Evolutionary conservation across 2,113 vertebrate genomes (phyloP).

Genomic region (Eubucco bourcierii): DNA sequence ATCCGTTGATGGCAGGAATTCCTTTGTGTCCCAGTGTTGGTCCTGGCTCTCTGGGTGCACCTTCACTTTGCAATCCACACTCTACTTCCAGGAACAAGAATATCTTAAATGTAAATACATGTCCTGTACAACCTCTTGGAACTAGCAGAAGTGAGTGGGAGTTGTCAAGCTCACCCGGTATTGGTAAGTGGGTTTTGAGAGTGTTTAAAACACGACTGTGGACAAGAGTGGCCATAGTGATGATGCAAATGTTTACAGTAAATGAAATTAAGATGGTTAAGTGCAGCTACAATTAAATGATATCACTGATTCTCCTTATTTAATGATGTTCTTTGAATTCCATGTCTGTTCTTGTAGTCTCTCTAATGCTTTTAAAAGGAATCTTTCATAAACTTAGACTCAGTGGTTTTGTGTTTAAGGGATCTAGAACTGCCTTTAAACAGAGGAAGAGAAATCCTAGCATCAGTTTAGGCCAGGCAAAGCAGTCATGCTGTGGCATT

Average conservation of each 20-base stretch:
- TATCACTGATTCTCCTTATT: not conserved
- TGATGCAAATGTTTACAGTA: not conserved
- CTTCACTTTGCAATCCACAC: conserved; percentile 68
- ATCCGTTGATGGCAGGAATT: conserved; percentile 62
- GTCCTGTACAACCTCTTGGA: conserved; percentile 57
- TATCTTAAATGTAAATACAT: conserved; percentile 68
- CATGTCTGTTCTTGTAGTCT: not conserved
- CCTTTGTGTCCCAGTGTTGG: conserved; percentile 57
- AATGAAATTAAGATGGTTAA: not conserved
- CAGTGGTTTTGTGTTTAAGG: not conserved
- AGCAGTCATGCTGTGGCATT: not conserved
- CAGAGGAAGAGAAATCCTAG: not conserved
- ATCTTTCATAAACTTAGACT: not conserved
- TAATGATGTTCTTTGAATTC: not conserved
- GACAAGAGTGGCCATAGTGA: not conserved
- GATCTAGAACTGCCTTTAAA: not conserved
- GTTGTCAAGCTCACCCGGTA: conserved; percentile 63
- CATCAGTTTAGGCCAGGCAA: not conserved
- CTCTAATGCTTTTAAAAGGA: not conserved
- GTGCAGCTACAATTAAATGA: not conserved
- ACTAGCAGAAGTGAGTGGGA: conserved; percentile 68
- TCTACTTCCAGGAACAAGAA: conserved; percentile 68
- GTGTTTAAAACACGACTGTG: not conserved
- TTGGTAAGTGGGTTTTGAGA: conserved; percentile 76
- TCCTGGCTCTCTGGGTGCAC: conserved; percentile 57